Evolutionary conservation across 2,113 vertebrate species (phyloP).

Genomic region (Galbula dea): DNA sequence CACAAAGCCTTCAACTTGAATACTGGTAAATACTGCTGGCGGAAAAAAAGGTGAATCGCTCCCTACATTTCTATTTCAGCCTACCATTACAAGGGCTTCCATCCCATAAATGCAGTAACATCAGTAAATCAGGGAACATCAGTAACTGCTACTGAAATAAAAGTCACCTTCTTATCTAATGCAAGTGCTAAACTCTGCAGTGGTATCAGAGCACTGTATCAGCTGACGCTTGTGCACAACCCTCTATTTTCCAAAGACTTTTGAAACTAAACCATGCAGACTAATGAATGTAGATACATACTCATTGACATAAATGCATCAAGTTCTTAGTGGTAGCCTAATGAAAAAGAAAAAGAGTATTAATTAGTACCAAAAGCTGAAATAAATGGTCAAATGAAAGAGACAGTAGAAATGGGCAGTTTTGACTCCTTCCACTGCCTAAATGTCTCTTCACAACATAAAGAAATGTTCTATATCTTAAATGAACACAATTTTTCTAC

Average conservation of each 20-base stretch:
- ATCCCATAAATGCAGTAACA: background rate
- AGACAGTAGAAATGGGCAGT: background rate
- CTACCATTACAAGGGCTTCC: background rate
- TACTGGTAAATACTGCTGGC: background rate
- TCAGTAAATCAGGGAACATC: no score
- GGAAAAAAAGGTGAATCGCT: fast-evolving
- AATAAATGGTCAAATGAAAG: background rate
- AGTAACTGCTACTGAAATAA: background rate
- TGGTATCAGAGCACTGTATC: fast-evolving
- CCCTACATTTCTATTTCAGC: background rate
- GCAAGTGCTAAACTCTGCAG: background rate
- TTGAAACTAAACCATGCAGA: background rate
- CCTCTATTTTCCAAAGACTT: background rate
- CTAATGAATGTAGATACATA: background rate
- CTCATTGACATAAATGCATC: background rate
- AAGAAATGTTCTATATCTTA: background rate
- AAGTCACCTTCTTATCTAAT: background rate
- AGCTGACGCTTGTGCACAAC: background rate
- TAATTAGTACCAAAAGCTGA: background rate
- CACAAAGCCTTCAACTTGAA: background rate
- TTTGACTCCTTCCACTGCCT: background rate
- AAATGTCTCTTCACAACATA: background rate
- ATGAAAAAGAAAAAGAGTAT: background rate
- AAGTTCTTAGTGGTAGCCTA: background rate
- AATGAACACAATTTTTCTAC: background rate